Percentiles rank a stretch among this genome's conserved stretches.
These are phyloP conservation scores for Ailuropoda melanoleuca DNA, from an alignment of 2,113 vertebrate genomes.

Conservation along the genomic window DNA sequence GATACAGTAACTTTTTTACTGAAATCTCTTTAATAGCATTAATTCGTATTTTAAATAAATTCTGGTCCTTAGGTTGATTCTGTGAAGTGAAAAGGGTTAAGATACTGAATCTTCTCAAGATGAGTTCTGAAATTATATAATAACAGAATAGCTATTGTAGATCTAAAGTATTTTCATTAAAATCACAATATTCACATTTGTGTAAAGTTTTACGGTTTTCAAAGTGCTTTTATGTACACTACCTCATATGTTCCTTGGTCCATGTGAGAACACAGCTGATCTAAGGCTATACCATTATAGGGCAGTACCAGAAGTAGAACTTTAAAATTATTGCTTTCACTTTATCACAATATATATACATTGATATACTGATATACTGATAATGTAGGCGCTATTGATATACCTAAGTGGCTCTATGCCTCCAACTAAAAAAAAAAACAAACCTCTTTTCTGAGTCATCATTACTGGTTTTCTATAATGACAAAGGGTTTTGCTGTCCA, in stretches of 20 bases:
- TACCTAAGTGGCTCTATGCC: neutral
- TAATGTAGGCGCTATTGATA: neutral
- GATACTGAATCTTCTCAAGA: neutral
- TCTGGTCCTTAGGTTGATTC: neutral
- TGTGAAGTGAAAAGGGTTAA: neutral
- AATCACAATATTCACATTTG: neutral
- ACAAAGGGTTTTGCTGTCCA: neutral
- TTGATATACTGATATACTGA: neutral
- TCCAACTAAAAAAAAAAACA: neutral
- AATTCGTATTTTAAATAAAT: constrained; percentile 15
- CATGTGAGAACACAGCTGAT: neutral
- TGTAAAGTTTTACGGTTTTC: neutral
- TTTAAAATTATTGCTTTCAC: neutral
- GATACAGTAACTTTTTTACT: neutral
- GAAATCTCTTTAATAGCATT: neutral
- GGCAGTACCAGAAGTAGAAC: neutral
- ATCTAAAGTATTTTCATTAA: neutral
- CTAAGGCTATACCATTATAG: neutral
- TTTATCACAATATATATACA: neutral
- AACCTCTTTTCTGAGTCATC: neutral
- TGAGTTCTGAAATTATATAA: neutral
- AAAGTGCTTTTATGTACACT: neutral
- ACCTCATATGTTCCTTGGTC: neutral
- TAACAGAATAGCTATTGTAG: neutral
- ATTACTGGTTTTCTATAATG: neutral